A percentile compares a stretch with the other conserved stretches of the same genome.
Conservation (phyloP, 2,113 vertebrate species). For the Carlito syrichta region DNA sequence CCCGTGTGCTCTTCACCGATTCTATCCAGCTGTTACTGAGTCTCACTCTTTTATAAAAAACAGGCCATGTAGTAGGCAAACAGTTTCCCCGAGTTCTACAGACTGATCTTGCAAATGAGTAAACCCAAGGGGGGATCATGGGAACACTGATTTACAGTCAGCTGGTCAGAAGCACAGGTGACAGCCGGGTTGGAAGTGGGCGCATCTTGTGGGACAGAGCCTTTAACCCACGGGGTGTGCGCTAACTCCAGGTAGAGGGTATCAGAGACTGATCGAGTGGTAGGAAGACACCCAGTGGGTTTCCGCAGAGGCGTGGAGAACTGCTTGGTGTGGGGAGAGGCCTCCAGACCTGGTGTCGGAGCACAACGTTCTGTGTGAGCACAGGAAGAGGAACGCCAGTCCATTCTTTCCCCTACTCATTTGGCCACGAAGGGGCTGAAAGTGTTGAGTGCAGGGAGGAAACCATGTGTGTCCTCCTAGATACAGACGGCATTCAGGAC, state of each 20-base stretch:
- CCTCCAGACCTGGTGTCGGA: not conserved
- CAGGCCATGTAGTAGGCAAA: no score
- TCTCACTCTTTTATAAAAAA: not conserved
- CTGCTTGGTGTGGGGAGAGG: not conserved
- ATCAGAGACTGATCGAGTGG: not conserved
- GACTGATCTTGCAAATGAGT: not conserved
- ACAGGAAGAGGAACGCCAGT: not conserved
- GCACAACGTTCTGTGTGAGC: no score
- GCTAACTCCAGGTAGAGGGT: not conserved
- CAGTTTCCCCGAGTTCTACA: not conserved
- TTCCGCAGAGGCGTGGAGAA: not conserved
- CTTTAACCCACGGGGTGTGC: not conserved
- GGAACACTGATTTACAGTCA: not conserved
- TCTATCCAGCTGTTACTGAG: not conserved
- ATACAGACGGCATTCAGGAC: not conserved
- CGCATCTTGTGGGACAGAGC: not conserved
- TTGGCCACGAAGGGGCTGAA: not conserved
- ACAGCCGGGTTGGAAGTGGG: not conserved
- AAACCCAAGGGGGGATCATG: no score
- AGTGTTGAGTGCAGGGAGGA: not conserved
- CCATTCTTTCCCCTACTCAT: not conserved
- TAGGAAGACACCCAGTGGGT: not conserved
- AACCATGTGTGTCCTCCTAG: not conserved
- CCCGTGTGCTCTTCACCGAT: accelerated
- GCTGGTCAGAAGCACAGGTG: no score